These are phyloP conservation scores for Azemiops feae DNA, from an alignment of 2,113 vertebrate genomes.

Conservation along the genomic window DNA sequence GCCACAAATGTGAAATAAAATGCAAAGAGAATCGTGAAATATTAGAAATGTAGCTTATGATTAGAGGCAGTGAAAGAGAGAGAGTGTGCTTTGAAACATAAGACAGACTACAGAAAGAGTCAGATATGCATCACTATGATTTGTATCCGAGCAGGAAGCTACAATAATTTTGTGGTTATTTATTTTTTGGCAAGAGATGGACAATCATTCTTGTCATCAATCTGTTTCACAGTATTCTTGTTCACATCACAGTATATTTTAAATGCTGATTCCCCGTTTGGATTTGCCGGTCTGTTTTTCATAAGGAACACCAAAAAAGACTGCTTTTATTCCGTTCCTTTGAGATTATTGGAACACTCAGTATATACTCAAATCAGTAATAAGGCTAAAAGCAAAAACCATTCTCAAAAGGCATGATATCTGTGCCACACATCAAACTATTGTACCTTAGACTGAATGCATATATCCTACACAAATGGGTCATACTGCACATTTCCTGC, in stretches of 20 bases:
- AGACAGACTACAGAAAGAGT: not conserved
- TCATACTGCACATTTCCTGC: not conserved
- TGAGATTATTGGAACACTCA: not conserved
- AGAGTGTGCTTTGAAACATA: not conserved
- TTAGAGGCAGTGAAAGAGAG: not conserved
- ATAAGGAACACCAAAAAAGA: not conserved
- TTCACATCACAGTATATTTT: slow-evolving; percentile 4
- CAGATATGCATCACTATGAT: slow-evolving; percentile 19
- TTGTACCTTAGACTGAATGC: not conserved
- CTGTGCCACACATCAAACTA: not conserved
- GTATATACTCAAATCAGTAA: not conserved
- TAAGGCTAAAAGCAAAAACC: not conserved
- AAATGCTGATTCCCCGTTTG: not conserved
- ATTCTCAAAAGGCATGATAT: not conserved
- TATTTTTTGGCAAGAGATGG: not conserved
- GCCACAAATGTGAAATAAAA: not conserved
- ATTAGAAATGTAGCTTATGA: not conserved
- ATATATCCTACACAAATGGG: not conserved
- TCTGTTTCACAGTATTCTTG: not conserved
- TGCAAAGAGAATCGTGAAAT: slow-evolving; percentile 21
- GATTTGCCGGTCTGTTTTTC: not conserved
- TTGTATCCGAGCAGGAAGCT: not conserved
- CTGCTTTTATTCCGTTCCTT: not conserved
- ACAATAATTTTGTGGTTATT: slow-evolving; percentile 9
- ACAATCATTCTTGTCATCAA: not conserved